A percentile compares a stretch with the other conserved stretches of the same genome.
Conservation (phyloP, 2,888 invertebrate species). For the Epirrhoe alternata region DNA sequence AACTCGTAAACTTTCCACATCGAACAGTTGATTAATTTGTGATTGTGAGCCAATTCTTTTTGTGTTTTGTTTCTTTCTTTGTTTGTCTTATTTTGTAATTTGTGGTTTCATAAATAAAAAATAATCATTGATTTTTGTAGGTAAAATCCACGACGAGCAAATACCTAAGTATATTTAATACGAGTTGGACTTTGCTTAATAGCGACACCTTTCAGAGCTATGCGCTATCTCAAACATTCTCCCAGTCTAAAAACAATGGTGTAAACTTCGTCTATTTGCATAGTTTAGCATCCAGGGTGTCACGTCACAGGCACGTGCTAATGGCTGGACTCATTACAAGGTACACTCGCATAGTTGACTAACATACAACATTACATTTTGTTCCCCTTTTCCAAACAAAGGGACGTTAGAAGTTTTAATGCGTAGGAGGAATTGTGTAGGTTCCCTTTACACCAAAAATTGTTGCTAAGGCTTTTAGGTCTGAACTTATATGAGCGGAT, state of each 20-base stretch:
- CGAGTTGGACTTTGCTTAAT: background rate
- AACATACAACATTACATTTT: conserved; percentile 15
- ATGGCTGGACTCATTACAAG: conserved; percentile 57
- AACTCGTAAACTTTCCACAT: too few relatives aligned
- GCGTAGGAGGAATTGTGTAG: background rate
- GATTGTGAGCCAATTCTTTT: too few relatives aligned
- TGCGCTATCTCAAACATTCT: conserved; percentile 9
- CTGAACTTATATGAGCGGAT: background rate
- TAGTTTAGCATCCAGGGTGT: conserved; percentile 45
- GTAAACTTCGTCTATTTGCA: conserved; percentile 50
- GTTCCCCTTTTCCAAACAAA: conserved; percentile 13
- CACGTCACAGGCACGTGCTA: conserved; percentile 46
- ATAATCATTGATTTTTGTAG: too few relatives aligned
- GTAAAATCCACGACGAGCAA: too few relatives aligned
- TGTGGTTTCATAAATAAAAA: too few relatives aligned
- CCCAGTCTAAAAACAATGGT: conserved; percentile 46
- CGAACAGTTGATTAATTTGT: too few relatives aligned
- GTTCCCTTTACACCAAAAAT: background rate
- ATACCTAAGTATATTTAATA: background rate
- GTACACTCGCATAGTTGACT: conserved; percentile 23
- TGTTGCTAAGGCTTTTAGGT: background rate
- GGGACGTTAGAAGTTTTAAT: background rate
- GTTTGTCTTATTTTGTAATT: too few relatives aligned
- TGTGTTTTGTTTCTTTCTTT: too few relatives aligned
- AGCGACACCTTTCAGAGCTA: background rate